These are phyloP conservation scores for Seira musarum DNA, from an alignment of 2,888 invertebrate species.

Conservation along the genomic window DNA sequence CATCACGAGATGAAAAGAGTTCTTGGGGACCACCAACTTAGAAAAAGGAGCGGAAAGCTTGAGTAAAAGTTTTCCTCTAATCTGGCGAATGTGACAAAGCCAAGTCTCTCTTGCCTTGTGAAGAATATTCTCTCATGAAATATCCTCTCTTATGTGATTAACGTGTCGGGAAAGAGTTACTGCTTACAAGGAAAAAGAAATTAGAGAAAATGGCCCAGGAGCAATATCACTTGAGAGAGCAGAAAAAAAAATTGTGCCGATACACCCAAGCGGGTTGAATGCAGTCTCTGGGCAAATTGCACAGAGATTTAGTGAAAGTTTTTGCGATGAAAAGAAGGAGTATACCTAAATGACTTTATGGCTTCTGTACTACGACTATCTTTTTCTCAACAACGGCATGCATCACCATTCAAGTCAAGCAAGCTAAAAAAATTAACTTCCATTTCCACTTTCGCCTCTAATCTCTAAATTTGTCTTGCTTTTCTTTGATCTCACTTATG, in stretches of 20 bases:
- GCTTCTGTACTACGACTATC: no score
- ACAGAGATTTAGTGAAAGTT: constrained; percentile 3
- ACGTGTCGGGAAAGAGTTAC: not conserved
- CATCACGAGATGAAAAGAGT: not conserved
- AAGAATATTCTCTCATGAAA: constrained; percentile 7
- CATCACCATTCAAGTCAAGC: not conserved
- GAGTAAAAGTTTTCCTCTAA: not conserved
- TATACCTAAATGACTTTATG: not conserved
- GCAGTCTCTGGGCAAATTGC: not conserved
- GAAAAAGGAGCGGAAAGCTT: not conserved
- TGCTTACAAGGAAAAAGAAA: constrained; percentile 4
- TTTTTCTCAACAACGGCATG: not conserved
- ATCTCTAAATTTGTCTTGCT: not conserved
- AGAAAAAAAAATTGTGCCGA: not conserved
- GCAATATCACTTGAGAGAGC: not conserved
- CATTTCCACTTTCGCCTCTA: not conserved
- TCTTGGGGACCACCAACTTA: not conserved
- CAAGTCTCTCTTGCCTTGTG: not conserved
- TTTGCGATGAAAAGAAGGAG: not conserved
- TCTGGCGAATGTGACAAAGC: constrained; percentile 3
- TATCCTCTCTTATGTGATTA: not conserved
- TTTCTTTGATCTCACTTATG: constrained; percentile 2
- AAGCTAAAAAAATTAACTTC: not conserved
- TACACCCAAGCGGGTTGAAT: not conserved
- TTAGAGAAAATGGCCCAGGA: not conserved